Percentiles rank a stretch among this genome's conserved stretches.
Conservation (phyloP, 2,888 invertebrate species). For the Spatulosminthurus flaviceps region DNA sequence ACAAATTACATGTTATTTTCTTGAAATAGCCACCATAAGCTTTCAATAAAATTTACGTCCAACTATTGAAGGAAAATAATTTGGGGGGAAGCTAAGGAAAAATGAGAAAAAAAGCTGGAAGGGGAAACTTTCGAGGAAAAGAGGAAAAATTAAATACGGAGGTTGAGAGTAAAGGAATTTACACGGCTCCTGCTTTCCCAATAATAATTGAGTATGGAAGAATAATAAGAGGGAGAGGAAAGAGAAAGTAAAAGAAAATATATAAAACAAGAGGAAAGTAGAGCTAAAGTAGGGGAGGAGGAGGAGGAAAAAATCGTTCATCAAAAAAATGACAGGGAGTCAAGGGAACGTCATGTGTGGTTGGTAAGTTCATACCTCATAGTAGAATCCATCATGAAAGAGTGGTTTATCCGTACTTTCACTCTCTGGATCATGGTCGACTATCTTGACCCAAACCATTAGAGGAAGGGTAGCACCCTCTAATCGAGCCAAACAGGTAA, state of each 20-base stretch:
- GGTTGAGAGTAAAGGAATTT: not conserved
- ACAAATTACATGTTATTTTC: too few species aligned
- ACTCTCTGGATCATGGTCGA: slow-evolving; percentile 47
- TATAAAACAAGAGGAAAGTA: too few species aligned
- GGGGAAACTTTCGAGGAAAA: slow-evolving; percentile 21
- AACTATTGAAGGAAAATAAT: too few species aligned
- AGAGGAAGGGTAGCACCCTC: slow-evolving; percentile 49
- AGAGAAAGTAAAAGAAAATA: too few species aligned
- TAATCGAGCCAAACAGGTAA: slow-evolving; percentile 61
- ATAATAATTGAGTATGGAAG: not conserved
- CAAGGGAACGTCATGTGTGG: slow-evolving; percentile 28
- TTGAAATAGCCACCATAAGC: too few species aligned
- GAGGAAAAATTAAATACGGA: not conserved
- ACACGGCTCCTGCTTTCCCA: not conserved
- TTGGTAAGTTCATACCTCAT: slow-evolving; percentile 53
- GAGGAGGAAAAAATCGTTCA: slow-evolving; percentile 23
- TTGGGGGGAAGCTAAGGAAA: not conserved
- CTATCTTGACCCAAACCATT: slow-evolving; percentile 60
- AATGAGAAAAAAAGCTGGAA: not conserved
- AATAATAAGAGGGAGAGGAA: too few species aligned
- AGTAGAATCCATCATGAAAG: slow-evolving; percentile 53
- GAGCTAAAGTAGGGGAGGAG: not conserved
- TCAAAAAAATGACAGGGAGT: slow-evolving; percentile 35
- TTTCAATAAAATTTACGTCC: too few species aligned
- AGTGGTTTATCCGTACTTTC: slow-evolving; percentile 44